Evolutionary conservation across 2,797 vertebrate genomes (phyloP), one percentile per base, ranked within the genome.

Genomic region (Columba guinea): DNA sequence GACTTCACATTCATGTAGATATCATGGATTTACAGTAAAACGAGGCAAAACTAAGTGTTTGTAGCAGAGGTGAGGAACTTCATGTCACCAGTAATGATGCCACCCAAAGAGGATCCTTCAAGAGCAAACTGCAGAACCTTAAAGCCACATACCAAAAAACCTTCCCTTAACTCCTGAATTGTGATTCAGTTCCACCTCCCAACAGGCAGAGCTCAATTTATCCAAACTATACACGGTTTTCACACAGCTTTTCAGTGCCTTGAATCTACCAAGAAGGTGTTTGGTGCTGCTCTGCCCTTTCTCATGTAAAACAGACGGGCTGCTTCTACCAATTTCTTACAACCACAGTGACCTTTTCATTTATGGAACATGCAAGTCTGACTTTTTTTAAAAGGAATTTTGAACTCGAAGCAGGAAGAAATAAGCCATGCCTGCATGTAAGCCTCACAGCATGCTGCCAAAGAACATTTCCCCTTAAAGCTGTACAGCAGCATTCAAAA

Each of bases 321-420:
- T 84, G 84, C 60, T 96, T 85, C 69, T 78, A 41, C 60, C 14
- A 3, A 69, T 30, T 73, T 84, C 63, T 78, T 86, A 69, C 15
- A 77, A 55, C 41, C 85, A 30, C 73, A 84, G 58, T 5, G 9
- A 87, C 46, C 44, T 67, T 75, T 84, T 62, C 23, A 15, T 20
- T 52, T 48, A 34, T 74, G 62, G 65, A 77, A 89, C 55, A 37
- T 39, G 27, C 15, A 80, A 90, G 69, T 26, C 34, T 77, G 34
- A 59, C 27, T 82, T 70, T 82, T 79, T 41, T 7, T 2, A 39
- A 77, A 84, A 89, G 89, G 60, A 85, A 89, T 93, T 87, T 68
- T 67, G 52, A 92, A 86, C 91, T 81, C 62, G 46, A 35, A 79
- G 86, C 81, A 87, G 85, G 82, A 88, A 87, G 88, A 93, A 95